Conservation (phyloP, 2,797 vertebrate genomes). For the Naso thynnoides region DNA sequence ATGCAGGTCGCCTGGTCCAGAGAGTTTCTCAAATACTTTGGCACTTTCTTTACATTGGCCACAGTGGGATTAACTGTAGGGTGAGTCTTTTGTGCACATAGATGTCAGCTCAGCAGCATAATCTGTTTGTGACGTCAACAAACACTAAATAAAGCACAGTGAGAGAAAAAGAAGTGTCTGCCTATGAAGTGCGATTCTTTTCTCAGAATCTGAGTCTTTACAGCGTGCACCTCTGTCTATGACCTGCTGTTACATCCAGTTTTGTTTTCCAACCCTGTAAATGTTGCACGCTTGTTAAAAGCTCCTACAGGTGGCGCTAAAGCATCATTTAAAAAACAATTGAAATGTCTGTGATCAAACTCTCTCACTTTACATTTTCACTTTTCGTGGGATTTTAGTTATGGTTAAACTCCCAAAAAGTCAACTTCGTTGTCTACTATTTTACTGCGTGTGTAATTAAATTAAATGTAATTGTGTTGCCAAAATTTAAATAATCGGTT, state of each 20-base stretch:
- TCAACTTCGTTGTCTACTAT: background rate
- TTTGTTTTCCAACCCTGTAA: background rate
- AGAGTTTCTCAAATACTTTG: conserved; percentile 93
- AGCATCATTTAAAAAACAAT: background rate
- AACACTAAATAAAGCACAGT: background rate
- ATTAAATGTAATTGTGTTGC: background rate
- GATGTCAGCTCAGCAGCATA: background rate
- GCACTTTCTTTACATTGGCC: conserved; percentile 86
- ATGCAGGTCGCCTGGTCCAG: conserved; percentile 93
- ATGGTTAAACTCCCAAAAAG: too few relatives aligned
- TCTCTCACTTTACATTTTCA: background rate
- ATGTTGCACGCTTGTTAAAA: background rate
- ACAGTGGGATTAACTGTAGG: conserved; percentile 83
- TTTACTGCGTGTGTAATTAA: background rate
- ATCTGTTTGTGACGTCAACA: background rate
- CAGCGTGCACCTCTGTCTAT: too few relatives aligned
- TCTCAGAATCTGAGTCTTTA: background rate
- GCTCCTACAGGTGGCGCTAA: background rate
- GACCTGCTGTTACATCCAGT: background rate
- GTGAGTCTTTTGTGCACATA: conserved; percentile 68
- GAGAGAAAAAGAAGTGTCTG: background rate
- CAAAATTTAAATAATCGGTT: accelerated
- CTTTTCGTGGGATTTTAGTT: too few relatives aligned
- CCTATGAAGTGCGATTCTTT: conserved; percentile 10
- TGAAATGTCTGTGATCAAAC: background rate